Percentiles rank a stretch among this genome's conserved stretches.
Conservation (phyloP, 2,113 vertebrate species). For the Megaceryle maxima region DNA sequence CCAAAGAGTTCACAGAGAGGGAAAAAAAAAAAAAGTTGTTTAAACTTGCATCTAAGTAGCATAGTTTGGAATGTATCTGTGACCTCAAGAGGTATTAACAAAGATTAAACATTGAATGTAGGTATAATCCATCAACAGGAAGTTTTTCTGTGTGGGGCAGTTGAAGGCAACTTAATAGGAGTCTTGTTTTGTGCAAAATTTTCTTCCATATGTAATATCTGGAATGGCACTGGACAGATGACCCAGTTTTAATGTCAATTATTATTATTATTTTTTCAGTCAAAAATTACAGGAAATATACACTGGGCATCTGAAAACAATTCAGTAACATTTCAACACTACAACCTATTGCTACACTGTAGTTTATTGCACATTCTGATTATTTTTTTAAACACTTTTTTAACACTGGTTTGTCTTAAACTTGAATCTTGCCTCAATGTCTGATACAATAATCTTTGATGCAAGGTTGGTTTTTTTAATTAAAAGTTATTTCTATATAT, state of each 20-base stretch:
- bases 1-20: background rate
- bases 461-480: conserved; percentile 78
- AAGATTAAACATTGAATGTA: background rate
- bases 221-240: conserved; percentile 56
- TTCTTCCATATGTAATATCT: conserved; percentile 42
- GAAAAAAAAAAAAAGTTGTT: conserved; percentile 20
- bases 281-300: conserved; percentile 45
- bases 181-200: conserved; percentile 43
- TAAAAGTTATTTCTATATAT: conserved; percentile 80
- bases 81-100: background rate
- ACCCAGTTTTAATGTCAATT: conserved; percentile 23
- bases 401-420: conserved; percentile 77
- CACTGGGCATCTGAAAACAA: conserved; percentile 56
- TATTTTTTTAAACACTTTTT: conserved; percentile 71
- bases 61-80: background rate
- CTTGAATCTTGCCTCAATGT: conserved; percentile 74
- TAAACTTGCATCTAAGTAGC: background rate
- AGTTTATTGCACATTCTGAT: conserved; percentile 76
- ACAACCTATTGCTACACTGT: conserved; percentile 74
- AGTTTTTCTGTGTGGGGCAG: conserved; percentile 67
- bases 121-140: background rate
- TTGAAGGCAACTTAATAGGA: conserved; percentile 58
- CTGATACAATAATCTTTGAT: conserved; percentile 75
- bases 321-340: conserved; percentile 70
- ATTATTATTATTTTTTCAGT: background rate